A percentile compares a stretch with the other conserved stretches of the same genome.
Evolutionary conservation across 2,888 invertebrate genomes (phyloP).

Genomic region (Eupithecia vulgata): DNA sequence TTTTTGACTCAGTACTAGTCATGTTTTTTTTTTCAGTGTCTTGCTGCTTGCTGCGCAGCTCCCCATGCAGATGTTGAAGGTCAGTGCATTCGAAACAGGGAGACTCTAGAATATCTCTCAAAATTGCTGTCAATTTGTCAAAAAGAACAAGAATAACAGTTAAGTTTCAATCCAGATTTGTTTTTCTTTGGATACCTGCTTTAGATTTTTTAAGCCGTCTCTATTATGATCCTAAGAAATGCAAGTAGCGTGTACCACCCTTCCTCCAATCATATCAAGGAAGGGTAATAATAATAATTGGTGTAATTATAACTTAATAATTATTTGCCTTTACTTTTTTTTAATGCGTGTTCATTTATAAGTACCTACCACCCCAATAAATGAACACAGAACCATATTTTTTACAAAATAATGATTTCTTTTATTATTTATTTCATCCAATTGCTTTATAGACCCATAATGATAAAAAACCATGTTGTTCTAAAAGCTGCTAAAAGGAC

Average conservation of each 20-base stretch:
- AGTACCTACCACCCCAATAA: too few relatives aligned
- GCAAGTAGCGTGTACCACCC: too few relatives aligned
- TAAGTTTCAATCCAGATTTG: neutral
- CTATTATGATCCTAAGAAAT: too few relatives aligned
- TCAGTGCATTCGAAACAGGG: slow-evolving; percentile 12
- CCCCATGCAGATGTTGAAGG: neutral
- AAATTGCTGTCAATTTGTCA: slow-evolving; percentile 7
- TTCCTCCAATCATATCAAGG: too few relatives aligned
- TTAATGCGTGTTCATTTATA: too few relatives aligned
- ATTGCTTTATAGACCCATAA: too few relatives aligned
- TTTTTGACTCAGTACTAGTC: neutral
- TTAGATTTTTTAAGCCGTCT: too few relatives aligned
- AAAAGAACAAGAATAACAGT: slow-evolving; percentile 1
- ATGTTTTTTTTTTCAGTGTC: neutral
- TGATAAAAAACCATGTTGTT: neutral
- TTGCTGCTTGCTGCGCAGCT: slow-evolving; percentile 2
- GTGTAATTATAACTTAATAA: neutral
- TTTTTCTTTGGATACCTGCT: too few relatives aligned
- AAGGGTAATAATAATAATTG: too few relatives aligned
- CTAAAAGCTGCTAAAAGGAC: neutral
- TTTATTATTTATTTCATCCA: too few relatives aligned
- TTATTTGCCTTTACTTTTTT: neutral
- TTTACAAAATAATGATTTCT: too few relatives aligned
- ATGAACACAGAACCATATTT: too few relatives aligned
- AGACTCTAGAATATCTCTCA: slow-evolving; percentile 4